phyloP scores from a whole-genome alignment of 64 coral and sea anemone species.

The Montipora foliosa region DNA sequence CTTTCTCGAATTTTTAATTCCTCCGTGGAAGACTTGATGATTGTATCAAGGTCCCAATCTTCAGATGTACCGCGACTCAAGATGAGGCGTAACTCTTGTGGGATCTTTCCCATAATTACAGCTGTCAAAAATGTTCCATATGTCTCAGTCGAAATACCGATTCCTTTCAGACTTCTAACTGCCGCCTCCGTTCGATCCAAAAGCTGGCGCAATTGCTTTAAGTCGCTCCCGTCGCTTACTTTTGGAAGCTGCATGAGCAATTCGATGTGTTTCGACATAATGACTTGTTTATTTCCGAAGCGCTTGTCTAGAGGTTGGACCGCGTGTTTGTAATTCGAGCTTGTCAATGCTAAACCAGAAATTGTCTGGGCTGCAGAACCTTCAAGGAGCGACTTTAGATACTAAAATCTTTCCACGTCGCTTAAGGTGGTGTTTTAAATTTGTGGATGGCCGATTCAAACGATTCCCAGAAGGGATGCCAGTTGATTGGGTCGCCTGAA shows the following conservation, averaged over 20 bases:
- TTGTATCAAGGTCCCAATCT: constrained; percentile 34
- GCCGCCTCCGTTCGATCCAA: constrained; percentile 56
- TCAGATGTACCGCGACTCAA: constrained; percentile 42
- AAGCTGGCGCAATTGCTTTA: constrained; percentile 30
- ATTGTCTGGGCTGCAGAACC: constrained; percentile 60
- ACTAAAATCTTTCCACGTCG: constrained; percentile 70
- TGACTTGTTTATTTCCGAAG: constrained; percentile 66
- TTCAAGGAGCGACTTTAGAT: constrained; percentile 31
- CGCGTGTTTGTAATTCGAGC: constrained; percentile 61
- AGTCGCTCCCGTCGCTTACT: constrained; percentile 19
- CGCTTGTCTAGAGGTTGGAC: constrained; percentile 37
- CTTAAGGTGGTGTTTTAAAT: too few relatives aligned
- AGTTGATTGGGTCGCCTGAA: not conserved
- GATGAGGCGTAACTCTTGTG: constrained; percentile 53
- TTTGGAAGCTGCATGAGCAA: constrained; percentile 52
- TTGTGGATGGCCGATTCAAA: too few relatives aligned
- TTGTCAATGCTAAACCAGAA: constrained; percentile 61
- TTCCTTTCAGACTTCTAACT: not conserved
- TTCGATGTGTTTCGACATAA: constrained; percentile 73
- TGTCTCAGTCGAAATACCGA: constrained; percentile 39
- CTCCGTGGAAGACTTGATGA: constrained; percentile 18
- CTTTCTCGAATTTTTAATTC: constrained; percentile 62
- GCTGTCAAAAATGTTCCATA: constrained; percentile 60
- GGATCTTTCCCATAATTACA: constrained; percentile 65
- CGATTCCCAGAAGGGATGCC: not conserved